Evolutionary conservation across 2,113 vertebrate species (phyloP).

Genomic region (Centropus unirufus): DNA sequence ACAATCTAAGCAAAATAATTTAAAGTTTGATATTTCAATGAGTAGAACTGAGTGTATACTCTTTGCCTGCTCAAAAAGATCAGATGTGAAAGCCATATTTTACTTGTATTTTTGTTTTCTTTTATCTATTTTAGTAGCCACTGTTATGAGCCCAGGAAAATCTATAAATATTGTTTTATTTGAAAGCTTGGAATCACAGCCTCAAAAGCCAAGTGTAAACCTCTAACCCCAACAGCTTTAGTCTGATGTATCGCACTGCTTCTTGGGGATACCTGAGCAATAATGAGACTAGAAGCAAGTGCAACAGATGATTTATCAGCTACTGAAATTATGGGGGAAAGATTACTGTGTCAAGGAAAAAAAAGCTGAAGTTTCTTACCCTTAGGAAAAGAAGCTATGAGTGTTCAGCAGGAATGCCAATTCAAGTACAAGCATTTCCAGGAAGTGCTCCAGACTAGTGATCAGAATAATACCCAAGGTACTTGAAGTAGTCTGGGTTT

Average conservation of each 20-base stretch:
- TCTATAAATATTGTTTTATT: background rate
- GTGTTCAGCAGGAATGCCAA: background rate
- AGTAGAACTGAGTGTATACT: background rate
- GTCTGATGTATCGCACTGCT: background rate
- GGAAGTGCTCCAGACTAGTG: background rate
- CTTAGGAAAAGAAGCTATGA: background rate
- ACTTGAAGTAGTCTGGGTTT: background rate
- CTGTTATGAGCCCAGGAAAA: background rate
- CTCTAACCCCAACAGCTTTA: background rate
- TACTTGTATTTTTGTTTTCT: constrained; percentile 6
- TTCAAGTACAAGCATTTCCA: background rate
- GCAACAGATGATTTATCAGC: background rate
- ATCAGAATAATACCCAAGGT: background rate
- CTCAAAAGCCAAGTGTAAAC: constrained; percentile 5
- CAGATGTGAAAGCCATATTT: background rate
- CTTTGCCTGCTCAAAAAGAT: background rate
- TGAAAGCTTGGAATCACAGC: background rate
- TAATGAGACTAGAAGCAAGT: background rate
- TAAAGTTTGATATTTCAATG: background rate
- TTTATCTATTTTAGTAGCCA: background rate
- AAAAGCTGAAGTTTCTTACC: background rate
- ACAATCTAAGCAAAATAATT: background rate
- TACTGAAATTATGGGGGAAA: background rate
- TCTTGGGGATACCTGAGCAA: background rate
- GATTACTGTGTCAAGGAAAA: background rate